phyloP scores from a whole-genome alignment of 2,113 vertebrate genomes.

The Plectropomus leopardus region DNA sequence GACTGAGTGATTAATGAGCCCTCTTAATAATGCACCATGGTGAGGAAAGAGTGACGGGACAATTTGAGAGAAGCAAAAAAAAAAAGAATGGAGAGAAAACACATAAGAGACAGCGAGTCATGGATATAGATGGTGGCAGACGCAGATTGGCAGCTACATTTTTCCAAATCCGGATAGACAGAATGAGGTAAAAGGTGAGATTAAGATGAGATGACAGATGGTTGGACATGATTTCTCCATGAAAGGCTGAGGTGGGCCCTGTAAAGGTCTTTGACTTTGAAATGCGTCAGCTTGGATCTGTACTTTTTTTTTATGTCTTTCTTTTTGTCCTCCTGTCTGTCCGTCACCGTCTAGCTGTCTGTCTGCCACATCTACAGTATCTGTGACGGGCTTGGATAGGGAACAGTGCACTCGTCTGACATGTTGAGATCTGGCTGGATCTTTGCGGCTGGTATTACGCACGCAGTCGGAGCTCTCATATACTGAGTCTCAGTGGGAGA shows the following conservation, averaged over 20 bases:
- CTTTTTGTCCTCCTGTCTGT: slow-evolving; percentile 44
- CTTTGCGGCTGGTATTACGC: slow-evolving; percentile 17
- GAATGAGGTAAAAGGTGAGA: slow-evolving; percentile 19
- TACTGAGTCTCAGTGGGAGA: slow-evolving; percentile 5
- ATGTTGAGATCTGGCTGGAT: slow-evolving; percentile 39
- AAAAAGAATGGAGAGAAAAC: slow-evolving; percentile 13
- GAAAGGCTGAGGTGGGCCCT: slow-evolving; percentile 11
- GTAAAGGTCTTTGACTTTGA: slow-evolving; percentile 20
- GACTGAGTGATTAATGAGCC: slow-evolving; percentile 71
- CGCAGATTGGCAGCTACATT: slow-evolving; percentile 16
- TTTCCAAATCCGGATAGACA: slow-evolving; percentile 37
- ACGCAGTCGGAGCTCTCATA: slow-evolving; percentile 21
- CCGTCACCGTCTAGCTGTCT: slow-evolving; percentile 12
- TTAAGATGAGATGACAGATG: slow-evolving; percentile 46
- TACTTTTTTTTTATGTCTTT: slow-evolving; percentile 1
- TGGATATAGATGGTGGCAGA: background rate
- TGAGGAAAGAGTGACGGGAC: slow-evolving; percentile 38
- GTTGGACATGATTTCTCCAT: slow-evolving; percentile 1
- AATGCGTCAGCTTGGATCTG: slow-evolving; percentile 20
- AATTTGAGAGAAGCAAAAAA: slow-evolving; percentile 35
- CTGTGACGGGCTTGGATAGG: slow-evolving; percentile 31
- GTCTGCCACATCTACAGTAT: slow-evolving; percentile 29
- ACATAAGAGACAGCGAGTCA: background rate
- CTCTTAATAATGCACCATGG: slow-evolving; percentile 51
- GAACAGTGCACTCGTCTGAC: slow-evolving; percentile 35